Evolutionary conservation across 2,888 invertebrate genomes (phyloP).

Genomic region (Sympetrum striolatum): DNA sequence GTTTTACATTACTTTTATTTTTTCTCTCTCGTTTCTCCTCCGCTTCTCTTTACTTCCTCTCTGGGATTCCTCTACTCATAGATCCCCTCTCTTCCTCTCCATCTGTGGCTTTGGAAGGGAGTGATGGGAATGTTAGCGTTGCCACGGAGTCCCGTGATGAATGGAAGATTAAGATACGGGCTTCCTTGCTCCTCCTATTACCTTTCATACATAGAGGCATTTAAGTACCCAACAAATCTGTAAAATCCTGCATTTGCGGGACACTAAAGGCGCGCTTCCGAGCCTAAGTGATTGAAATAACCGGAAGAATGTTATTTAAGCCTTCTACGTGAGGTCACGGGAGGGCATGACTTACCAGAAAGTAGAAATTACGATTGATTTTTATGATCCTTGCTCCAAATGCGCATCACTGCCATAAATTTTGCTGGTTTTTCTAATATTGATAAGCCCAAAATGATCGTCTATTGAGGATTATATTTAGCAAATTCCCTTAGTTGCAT

Average conservation of each 20-base stretch:
- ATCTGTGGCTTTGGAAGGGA: neutral
- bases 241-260: neutral
- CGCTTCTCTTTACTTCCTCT: neutral
- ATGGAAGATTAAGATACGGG: slow-evolving; percentile 28
- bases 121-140: slow-evolving; percentile 20
- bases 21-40: neutral
- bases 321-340: too few species aligned
- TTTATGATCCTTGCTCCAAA: too few species aligned
- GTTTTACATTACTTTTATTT: neutral
- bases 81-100: neutral
- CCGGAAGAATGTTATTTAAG: neutral
- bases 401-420: too few species aligned
- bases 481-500: too few species aligned
- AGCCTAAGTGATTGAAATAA: neutral
- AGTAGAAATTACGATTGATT: too few species aligned
- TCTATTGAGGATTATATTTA: too few species aligned
- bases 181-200: neutral
- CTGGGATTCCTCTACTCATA: neutral
- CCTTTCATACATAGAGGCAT: neutral
- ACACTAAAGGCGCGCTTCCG: neutral
- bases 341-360: too few species aligned
- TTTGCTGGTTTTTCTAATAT: too few species aligned
- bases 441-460: too few species aligned
- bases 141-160: slow-evolving; percentile 16
- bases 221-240: neutral